Conservation (phyloP, 2,888 invertebrate species). For the Petrolisthes manimaculis region DNA sequence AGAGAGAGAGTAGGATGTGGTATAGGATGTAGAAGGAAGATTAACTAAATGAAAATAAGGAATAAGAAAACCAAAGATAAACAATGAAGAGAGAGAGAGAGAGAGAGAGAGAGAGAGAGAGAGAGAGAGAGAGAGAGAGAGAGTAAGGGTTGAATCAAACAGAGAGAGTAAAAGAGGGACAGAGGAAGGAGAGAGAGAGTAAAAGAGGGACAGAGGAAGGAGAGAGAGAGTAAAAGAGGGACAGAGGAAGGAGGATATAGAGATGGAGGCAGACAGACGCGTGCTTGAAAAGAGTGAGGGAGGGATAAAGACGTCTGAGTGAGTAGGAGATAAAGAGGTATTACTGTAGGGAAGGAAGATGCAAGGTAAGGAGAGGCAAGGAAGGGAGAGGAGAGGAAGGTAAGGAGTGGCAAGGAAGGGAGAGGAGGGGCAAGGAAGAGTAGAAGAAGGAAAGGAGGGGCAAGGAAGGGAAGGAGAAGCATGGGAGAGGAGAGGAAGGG, state of each 20-base stretch:
- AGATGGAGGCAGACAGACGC: not conserved
- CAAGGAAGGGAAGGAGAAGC: not conserved
- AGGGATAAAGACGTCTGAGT: no score
- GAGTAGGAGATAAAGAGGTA: not conserved
- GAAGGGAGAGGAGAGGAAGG: not conserved
- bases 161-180: not conserved
- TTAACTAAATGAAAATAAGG: not conserved
- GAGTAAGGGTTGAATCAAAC: no score
- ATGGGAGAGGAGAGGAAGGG: not conserved
- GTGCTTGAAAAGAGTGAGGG: no score
- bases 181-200: not conserved
- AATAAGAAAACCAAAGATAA: not conserved
- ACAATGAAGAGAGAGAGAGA: not conserved
- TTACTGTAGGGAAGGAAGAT: not conserved
- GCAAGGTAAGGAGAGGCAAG: no score
- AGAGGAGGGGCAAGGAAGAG: no score
- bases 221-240: not conserved
- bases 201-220: not conserved
- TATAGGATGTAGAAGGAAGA: not conserved
- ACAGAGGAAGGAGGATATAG: not conserved
- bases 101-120: not conserved
- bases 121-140: no score
- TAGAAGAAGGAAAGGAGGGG: not conserved
- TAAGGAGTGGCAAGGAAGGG: not conserved
- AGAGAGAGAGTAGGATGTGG: not conserved